phyloP scores from a whole-genome alignment of 2,113 vertebrate genomes.

The Strigops habroptila region DNA sequence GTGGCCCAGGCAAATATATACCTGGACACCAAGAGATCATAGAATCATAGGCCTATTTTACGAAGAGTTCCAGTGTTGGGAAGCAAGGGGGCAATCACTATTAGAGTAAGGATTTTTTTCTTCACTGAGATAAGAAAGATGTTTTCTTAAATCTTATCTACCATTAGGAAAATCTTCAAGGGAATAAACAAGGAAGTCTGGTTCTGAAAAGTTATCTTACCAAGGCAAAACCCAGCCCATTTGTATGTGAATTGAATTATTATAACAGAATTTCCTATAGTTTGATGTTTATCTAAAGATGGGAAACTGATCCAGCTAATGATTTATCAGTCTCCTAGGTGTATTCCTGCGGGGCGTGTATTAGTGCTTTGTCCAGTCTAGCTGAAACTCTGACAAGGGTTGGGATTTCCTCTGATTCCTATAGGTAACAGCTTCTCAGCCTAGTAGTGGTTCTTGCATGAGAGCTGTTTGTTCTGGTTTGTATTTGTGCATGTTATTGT shows the following conservation, averaged over 20 bases:
- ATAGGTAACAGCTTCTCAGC: not conserved
- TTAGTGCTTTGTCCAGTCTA: not conserved
- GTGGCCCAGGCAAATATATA: not conserved
- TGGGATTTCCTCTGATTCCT: not conserved
- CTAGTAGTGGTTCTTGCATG: not conserved
- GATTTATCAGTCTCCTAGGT: not conserved
- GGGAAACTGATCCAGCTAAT: not conserved
- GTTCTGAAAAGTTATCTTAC: not conserved
- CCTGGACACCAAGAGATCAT: not conserved
- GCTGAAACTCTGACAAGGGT: not conserved
- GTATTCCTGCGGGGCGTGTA: not conserved
- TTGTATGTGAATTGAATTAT: not conserved
- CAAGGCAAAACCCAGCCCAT: not conserved
- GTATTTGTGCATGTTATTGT: not conserved
- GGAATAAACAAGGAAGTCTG: not conserved
- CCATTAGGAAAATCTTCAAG: not conserved
- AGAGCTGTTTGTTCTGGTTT: not conserved
- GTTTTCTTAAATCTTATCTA: not conserved
- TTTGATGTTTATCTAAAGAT: not conserved
- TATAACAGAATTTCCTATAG: not conserved
- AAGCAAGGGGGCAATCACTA: not conserved
- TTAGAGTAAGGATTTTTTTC: not conserved
- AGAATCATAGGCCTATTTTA: not conserved
- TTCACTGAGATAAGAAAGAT: not conserved
- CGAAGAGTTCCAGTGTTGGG: not conserved